Conservation (phyloP, 1,140 invertebrate species). For the Melipona quadrifasciata region DNA sequence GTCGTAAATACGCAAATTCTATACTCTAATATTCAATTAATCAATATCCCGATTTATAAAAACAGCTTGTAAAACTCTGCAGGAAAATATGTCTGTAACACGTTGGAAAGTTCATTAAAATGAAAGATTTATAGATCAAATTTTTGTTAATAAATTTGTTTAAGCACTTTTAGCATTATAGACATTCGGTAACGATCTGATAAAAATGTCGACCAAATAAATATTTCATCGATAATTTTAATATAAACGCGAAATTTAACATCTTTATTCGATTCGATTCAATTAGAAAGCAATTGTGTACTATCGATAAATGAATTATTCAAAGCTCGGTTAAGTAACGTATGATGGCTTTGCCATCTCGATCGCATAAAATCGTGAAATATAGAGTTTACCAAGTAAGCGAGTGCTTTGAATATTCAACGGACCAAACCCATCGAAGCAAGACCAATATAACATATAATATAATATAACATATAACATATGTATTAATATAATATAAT, state of each 20-base stretch:
- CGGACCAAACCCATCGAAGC: neutral
- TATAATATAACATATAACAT: no score
- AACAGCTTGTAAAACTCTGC: no score
- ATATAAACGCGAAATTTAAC: neutral
- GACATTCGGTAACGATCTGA: neutral
- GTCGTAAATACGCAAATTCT: no score
- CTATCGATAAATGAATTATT: slow-evolving; percentile 20
- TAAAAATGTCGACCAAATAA: neutral
- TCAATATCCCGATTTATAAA: no score
- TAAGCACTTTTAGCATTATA: no score
- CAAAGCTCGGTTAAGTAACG: neutral
- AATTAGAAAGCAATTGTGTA: slow-evolving; percentile 19
- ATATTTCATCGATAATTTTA: slow-evolving; percentile 20
- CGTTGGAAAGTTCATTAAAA: no score
- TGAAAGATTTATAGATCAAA: no score
- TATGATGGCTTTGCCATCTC: neutral
- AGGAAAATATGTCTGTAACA: no score
- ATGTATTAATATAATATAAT: no score
- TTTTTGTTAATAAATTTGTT: no score
- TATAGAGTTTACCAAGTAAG: neutral
- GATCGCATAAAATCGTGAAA: neutral
- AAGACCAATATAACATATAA: neutral
- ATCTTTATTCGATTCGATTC: neutral
- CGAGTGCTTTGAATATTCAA: slow-evolving; percentile 37
- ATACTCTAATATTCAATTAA: no score